phyloP scores from a whole-genome alignment of 2,888 invertebrate genomes.

The Gortyna flavago region DNA sequence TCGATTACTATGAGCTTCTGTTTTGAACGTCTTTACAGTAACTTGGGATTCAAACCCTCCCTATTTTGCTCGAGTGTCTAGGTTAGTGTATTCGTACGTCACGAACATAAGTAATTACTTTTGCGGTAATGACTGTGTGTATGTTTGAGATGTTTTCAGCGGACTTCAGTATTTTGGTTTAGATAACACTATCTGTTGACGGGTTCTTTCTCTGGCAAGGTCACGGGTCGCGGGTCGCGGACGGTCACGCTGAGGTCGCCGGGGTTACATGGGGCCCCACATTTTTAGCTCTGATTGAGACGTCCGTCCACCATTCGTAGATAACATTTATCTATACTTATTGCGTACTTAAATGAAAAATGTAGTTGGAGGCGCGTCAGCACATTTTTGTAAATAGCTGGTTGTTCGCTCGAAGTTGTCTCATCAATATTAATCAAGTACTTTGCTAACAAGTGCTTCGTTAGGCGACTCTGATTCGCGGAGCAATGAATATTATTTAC shows the following conservation, averaged over 20 bases:
- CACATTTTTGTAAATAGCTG: slow-evolving; percentile 22
- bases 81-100: background rate
- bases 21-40: background rate
- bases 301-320: slow-evolving; percentile 17
- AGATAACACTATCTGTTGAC: slow-evolving; percentile 71
- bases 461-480: slow-evolving; percentile 16
- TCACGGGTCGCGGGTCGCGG: slow-evolving; percentile 9
- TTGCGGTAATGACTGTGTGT: background rate
- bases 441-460: slow-evolving; percentile 23
- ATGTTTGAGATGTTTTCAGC: slow-evolving; percentile 46
- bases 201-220: slow-evolving; percentile 58
- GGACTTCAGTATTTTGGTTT: slow-evolving; percentile 42
- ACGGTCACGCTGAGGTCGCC: slow-evolving; percentile 32
- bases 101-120: background rate
- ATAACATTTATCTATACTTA: slow-evolving; percentile 22
- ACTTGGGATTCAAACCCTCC: background rate
- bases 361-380: background rate
- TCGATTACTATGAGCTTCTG: too few relatives aligned
- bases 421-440: slow-evolving; percentile 46
- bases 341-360: slow-evolving; percentile 9
- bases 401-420: slow-evolving; percentile 2
- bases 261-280: slow-evolving; percentile 33
- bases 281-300: slow-evolving; percentile 40
- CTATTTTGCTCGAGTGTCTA: background rate
- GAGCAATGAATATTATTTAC: slow-evolving; percentile 49